Percentiles rank a stretch among this genome's conserved stretches.
These are phyloP conservation scores for Autographa pulchrina DNA, from an alignment of 2,888 invertebrate species.

Conservation along the genomic window DNA sequence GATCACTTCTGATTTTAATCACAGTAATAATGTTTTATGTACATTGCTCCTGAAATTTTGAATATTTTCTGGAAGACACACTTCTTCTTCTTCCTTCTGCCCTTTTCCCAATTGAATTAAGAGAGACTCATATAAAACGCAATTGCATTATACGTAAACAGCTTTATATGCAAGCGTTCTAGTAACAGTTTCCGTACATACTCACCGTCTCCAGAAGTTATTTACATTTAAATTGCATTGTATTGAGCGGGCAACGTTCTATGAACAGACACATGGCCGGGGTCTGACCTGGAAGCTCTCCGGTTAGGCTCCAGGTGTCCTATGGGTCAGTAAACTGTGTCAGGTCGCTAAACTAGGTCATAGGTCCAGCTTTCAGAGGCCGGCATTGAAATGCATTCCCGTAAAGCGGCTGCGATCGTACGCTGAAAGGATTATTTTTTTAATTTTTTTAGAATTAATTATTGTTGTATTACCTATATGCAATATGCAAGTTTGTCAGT, in stretches of 20 bases:
- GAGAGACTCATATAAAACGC: too few species aligned
- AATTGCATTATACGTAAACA: too few species aligned
- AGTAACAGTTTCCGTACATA: background rate
- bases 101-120: too few species aligned
- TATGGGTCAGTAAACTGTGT: conserved; percentile 63
- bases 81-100: too few species aligned
- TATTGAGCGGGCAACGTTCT: background rate
- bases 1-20: too few species aligned
- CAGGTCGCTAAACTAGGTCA: conserved; percentile 69
- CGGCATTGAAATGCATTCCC: conserved; percentile 33
- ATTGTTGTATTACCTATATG: background rate
- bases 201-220: background rate
- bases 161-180: too few species aligned
- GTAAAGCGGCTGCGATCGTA: background rate
- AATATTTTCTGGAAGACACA: too few species aligned
- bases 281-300: conserved; percentile 46
- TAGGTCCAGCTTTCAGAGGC: conserved; percentile 37
- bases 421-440: background rate
- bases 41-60: too few species aligned
- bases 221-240: background rate
- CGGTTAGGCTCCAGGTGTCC: conserved; percentile 57
- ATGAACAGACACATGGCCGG: conserved; percentile 9
- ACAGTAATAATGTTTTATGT: too few species aligned
- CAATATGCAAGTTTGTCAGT: too few species aligned
- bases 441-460: background rate